Evolutionary conservation across 2,888 invertebrate species (phyloP), one percentile per base, ranked within the genome.

Genomic region (Acanthococcus lagerstroemiae): DNA sequence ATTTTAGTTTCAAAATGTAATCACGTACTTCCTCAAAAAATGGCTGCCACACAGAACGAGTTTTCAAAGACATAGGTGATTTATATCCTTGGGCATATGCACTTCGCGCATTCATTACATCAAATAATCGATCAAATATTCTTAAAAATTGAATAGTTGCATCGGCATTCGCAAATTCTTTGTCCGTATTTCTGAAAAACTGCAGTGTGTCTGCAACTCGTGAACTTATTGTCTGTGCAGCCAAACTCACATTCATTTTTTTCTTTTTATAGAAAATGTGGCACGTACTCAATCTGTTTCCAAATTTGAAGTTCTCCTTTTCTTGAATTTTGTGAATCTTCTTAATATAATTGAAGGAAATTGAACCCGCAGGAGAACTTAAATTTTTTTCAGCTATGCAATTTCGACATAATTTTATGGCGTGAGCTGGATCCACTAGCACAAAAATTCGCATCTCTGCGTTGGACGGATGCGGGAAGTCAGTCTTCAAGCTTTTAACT

Each of bases 291-390:
- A 68, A n/a, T 50, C 56, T 66, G 37, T 57, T 63, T 6, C 63
- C 46, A 17, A 63, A 50, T n/a, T 61, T 61, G 3, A 68, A 22
- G 9, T 55, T 37, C 52, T 67, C 54, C 4, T 30, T 37, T 17
- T 48, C n/a, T 56, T 68, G 58, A 45, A 30, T 24, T 48, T 52
- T 21, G 30, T 67, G 17, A 7, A 48, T 6, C n/a, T 57, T 56
- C 44, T 21, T 30, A 19, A 67, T 55, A 52, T 45, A 65, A 19
- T 30, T n/a, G 19, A 58, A 68, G 69, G 70, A 72, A 46, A 81
- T 80, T 7, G 71, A 79, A 67, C 81, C 78, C 72, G 86, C 84
- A 26, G 84, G 80, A 55, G 90, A 90, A 72, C 92, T 87, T 68
- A 65, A 25, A 55, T 19, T 55, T 45, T 9, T 12, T 17, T 65